Evolutionary conservation across 2,797 vertebrate genomes (phyloP), one percentile per base, ranked within the genome.

Genomic region (Neosilurus mollespiculum): DNA sequence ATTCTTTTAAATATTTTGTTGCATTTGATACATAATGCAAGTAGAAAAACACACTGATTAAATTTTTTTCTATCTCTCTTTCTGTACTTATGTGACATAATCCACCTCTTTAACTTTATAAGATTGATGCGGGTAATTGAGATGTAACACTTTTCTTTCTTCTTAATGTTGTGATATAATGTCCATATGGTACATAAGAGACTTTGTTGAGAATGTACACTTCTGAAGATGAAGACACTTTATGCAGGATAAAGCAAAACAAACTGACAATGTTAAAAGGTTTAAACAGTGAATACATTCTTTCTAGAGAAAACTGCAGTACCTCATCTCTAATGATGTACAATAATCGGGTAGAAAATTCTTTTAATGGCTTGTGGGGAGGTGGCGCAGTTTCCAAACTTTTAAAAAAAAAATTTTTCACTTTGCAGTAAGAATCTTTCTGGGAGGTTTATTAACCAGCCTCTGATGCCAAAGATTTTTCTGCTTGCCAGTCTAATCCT

Each of bases 401-500:
- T n/a, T n/a, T n/a, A n/a, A n/a, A n/a, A n/a, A n/a, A n/a, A n/a
- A n/a, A n/a, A n/a, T n/a, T n/a, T n/a, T 30, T 30, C 30, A 30
- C 30, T 96, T 97, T 98, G 95, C 95, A 96, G 95, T 95, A 96
- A 97, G 96, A 97, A 95, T 95, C 97, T 98, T 98, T 97, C 98
- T 99, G 96, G 97, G 96, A 96, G 97, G 96, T 96, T 96, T 95
- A 93, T 96, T 93, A 96, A 96, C 98, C 97, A 96, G 96, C 97
- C 94, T 95, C 95, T 95, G 95, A 99, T 98, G 98, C 97, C 97
- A 99, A 99, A 99, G 97, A 99, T 97, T 95, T 93, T 94, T 94
- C 94, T 94, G 93, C 97, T 95, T 96, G 96, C 94, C 95, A 93
- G 95, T 96, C 96, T 95, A 94, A 96, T 96, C 93, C 93, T 90